Percentiles rank a stretch among this genome's conserved stretches.
phyloP scores from a whole-genome alignment of 2,888 invertebrate genomes.

The Ormia ochracea region DNA sequence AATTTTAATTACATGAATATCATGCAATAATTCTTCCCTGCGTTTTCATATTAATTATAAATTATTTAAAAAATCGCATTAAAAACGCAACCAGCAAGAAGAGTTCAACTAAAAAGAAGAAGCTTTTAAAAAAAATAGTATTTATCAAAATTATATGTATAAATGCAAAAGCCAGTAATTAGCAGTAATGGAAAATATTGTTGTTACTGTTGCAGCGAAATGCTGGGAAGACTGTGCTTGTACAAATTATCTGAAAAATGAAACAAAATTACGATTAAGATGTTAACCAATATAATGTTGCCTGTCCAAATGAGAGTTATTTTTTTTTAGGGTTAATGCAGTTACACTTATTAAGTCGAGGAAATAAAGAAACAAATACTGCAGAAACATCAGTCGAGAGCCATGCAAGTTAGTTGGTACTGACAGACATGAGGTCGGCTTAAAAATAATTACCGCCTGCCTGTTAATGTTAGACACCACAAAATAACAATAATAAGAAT shows the following conservation, averaged over 20 bases:
- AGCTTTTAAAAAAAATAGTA: too few relatives aligned
- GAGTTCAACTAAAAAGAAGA: too few relatives aligned
- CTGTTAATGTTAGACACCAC: conserved; percentile 60
- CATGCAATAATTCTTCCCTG: too few relatives aligned
- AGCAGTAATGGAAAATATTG: neutral
- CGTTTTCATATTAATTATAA: too few relatives aligned
- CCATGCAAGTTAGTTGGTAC: conserved; percentile 45
- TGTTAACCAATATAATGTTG: conserved; percentile 58
- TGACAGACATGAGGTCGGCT: conserved; percentile 64
- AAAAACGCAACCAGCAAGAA: too few relatives aligned
- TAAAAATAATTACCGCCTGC: conserved; percentile 65
- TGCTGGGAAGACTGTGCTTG: neutral
- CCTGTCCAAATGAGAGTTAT: conserved; percentile 44
- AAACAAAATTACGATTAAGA: conserved; percentile 50
- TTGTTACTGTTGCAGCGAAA: neutral
- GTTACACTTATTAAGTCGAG: conserved; percentile 35
- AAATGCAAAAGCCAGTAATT: neutral
- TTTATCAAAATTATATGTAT: neutral
- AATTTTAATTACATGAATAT: too few relatives aligned
- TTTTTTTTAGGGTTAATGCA: conserved; percentile 41
- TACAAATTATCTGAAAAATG: conserved; percentile 6
- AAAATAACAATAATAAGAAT: conserved; percentile 50
- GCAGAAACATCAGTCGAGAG: conserved; percentile 43
- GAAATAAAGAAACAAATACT: conserved; percentile 22
- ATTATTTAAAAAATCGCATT: too few relatives aligned